A percentile compares a stretch with the other conserved stretches of the same genome.
Evolutionary conservation across 2,888 invertebrate genomes (phyloP).

Genomic region (Nemoura dubitans): DNA sequence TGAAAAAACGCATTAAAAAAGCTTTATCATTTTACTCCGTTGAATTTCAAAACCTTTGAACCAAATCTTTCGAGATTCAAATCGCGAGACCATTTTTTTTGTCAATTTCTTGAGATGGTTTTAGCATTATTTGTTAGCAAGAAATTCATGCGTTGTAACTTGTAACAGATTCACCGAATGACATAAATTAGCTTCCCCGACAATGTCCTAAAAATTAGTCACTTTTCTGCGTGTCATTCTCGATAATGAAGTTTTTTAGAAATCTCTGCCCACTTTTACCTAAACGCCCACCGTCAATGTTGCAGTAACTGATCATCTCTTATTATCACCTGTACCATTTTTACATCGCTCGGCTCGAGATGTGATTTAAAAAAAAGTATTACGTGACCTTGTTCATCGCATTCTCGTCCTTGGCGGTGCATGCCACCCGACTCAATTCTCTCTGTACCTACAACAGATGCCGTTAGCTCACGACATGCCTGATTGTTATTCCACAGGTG

Average conservation of each 20-base stretch:
- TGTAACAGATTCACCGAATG: not conserved
- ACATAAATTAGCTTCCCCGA: not conserved
- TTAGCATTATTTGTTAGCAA: not conserved
- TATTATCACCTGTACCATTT: not conserved
- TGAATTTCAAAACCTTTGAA: not conserved
- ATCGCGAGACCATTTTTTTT: too few relatives aligned
- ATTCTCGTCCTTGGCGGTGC: conserved; percentile 30
- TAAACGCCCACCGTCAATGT: not conserved
- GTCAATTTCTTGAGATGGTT: too few relatives aligned
- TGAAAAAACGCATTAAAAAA: not conserved
- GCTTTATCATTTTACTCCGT: not conserved
- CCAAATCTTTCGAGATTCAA: not conserved
- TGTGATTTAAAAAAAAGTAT: conserved; percentile 9
- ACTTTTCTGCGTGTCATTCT: not conserved
- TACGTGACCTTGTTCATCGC: conserved; percentile 21
- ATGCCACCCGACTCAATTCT: conserved; percentile 13
- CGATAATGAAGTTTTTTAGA: not conserved
- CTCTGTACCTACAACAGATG: conserved; percentile 8
- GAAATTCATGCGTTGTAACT: not conserved
- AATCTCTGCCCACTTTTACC: not conserved
- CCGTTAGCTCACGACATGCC: conserved; percentile 8
- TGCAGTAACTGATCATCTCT: not conserved
- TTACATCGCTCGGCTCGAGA: not conserved
- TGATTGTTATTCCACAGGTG: conserved; percentile 35
- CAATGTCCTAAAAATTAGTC: not conserved